Evolutionary conservation across 2,113 vertebrate species (phyloP).

Genomic region (Carassius auratus): DNA sequence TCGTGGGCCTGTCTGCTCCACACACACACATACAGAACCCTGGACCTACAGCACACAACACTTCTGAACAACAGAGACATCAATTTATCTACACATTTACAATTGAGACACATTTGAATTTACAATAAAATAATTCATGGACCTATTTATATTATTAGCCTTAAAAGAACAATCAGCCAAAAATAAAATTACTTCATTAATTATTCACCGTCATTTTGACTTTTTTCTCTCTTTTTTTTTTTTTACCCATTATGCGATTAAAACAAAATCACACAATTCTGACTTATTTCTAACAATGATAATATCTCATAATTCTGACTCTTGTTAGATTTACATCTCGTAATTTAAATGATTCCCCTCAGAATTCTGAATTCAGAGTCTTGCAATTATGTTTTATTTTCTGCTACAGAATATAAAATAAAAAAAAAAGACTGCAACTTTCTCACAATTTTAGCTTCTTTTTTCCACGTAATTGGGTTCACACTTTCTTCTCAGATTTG

Average conservation of each 20-base stretch:
- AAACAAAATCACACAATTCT: no score
- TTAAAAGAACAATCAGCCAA: slow-evolving; percentile 13
- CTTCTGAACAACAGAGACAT: slow-evolving; percentile 37
- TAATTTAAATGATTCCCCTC: neutral
- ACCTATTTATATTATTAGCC: slow-evolving; percentile 5
- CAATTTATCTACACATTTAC: slow-evolving; percentile 53
- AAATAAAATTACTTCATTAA: neutral
- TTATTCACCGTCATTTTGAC: neutral
- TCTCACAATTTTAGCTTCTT: neutral
- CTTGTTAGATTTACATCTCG: no score
- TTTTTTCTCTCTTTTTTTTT: neutral
- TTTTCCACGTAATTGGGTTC: no score
- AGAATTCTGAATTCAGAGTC: no score
- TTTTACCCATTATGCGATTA: neutral
- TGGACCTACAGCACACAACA: slow-evolving; percentile 22
- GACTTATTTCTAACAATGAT: no score
- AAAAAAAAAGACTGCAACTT: neutral
- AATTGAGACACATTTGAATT: slow-evolving; percentile 19
- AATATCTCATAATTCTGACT: neutral
- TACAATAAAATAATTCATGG: slow-evolving; percentile 31
- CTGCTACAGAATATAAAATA: no score
- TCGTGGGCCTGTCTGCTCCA: slow-evolving; percentile 3
- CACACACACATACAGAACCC: slow-evolving; percentile 12
- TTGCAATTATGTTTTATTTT: no score
- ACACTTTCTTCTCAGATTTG: neutral